Base-by-base conservation (phyloP, 1,140 invertebrate genomes). In the Drosophila serrata region DNA sequence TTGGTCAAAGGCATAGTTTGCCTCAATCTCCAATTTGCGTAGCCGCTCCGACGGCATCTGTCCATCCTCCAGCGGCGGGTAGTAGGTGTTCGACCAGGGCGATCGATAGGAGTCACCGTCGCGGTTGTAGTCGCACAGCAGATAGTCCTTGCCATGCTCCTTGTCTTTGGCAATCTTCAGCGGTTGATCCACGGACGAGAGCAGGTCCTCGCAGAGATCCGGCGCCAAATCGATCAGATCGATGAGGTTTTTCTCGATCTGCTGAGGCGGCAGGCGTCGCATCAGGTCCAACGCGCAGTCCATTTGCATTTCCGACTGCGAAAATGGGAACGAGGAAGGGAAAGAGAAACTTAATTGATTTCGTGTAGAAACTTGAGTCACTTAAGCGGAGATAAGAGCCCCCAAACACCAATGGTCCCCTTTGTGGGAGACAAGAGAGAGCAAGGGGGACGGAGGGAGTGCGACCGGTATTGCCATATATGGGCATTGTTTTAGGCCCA, bases 61-160 rank as follows among this genome's bases (percentile, higher is more conserved):
- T 6, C 98, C 99, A 95, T 99, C 99, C 93, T 99, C 98, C 55
- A 99, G 93, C 1, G 98, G 97, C 33, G 99, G 99, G 93, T 99
- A 98, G 90, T 99, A 99, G 2, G 96, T 97, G 93, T 99, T 99
- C 61, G 98, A 99, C 99, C 99, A 99, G 9, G 99, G 99, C 37
- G 99, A 99, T 78, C 99, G 96, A 93, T 99, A 99, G 15, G 99
- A 99, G 93, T 99, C 99, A 24, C 98, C 99, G 94, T 99, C 99
- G 92, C 99, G 95, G 93, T 99, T 99, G 92, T 99, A 99, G 94
- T 99, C 99, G 94, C 99, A 99, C 4, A 99, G 93, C 57, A 99
- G 94, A 94, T 99, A 99, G 93, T 99, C 99, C 93, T 98, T 99
- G 33, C 98, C 98, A 67, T 96, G 96, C 84, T 96, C 96, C 92